Evolutionary conservation across 2,888 invertebrate species (phyloP), one percentile per base, ranked within the genome.

Genomic region (Melanophora roralis): DNA sequence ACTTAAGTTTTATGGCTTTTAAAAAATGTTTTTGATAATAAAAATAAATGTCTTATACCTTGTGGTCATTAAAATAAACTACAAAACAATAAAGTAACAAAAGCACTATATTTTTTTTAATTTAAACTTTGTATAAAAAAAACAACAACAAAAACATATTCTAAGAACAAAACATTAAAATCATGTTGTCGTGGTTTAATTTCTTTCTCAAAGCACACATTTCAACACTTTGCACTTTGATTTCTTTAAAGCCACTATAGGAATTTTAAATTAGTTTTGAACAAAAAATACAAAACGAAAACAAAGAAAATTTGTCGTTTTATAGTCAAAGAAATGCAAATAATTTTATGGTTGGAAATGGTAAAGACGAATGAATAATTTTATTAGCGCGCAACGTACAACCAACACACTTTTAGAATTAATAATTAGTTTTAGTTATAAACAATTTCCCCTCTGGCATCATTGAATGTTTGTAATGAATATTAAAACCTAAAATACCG

Each of bases 191-290:
- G 51, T 62, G 23, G 62, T 53, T 60, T 21, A 27, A 23, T 62
- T 45, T 72, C 40, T 51, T 27, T 72, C 40, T 51, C 6, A 51
- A 51, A 27, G 57, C 27, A 27, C 27, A 27, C 72, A 62, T 68
- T 34, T 64, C 57, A 73, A 69, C 69, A 74, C 73, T 78, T 78
- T 64, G 74, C 74, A 78, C 69, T 73, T 64, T 55, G 68, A 45
- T 68, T 64, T 43, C 19, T 1, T 23, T 11, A 36, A 40, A 60
- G 16, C 19, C 4, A n/a, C n/a, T 21, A 21, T 47, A 32, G 23
- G 19, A 32, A 60, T 40, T 60, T 21, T 11, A 32, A 51, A 43
- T 34, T 21, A 27, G 36, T 62, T 43, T 47, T 14, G 8, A n/a
- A n/a, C n/a, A n/a, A n/a, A 43, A 53, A 27, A 27, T 27, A 27